These are phyloP conservation scores for Pristionchus japonicus DNA, from an alignment of 2,888 invertebrate species.

Conservation along the genomic window DNA sequence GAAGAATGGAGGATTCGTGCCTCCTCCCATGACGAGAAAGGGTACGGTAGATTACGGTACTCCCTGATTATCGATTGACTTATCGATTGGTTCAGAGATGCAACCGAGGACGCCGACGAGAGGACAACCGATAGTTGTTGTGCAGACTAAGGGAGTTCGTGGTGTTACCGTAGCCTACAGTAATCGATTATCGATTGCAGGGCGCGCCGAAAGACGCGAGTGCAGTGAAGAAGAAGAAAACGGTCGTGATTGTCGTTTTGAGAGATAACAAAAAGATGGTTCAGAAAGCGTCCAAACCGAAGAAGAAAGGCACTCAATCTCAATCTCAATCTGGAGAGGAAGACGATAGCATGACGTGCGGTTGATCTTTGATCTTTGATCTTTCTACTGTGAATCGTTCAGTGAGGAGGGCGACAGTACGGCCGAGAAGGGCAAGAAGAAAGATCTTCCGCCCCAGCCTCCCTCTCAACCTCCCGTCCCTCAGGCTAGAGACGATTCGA, in stretches of 20 bases:
- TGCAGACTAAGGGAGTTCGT: conserved; percentile 15
- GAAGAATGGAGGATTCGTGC: conserved; percentile 19
- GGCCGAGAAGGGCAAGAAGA: neutral
- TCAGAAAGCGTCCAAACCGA: neutral
- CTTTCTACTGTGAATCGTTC: neutral
- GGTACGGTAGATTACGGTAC: neutral
- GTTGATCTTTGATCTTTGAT: neutral
- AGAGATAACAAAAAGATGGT: neutral
- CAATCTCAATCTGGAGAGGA: neutral
- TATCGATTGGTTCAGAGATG: neutral
- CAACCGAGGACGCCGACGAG: neutral
- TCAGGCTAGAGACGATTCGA: neutral
- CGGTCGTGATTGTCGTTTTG: neutral
- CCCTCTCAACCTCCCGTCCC: neutral
- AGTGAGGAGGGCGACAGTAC: neutral
- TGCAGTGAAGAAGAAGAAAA: neutral
- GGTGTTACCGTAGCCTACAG: neutral
- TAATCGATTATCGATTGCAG: neutral
- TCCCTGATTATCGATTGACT: neutral
- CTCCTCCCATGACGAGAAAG: neutral
- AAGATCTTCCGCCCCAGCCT: neutral
- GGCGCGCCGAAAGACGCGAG: neutral
- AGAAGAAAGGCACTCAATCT: neutral
- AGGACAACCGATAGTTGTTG: neutral
- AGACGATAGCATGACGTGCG: neutral